These are phyloP conservation scores for Chrysaora quinquecirrha DNA, from an alignment of 30 jellyfish, hydroid and myxozoan genomes.

Conservation along the genomic window DNA sequence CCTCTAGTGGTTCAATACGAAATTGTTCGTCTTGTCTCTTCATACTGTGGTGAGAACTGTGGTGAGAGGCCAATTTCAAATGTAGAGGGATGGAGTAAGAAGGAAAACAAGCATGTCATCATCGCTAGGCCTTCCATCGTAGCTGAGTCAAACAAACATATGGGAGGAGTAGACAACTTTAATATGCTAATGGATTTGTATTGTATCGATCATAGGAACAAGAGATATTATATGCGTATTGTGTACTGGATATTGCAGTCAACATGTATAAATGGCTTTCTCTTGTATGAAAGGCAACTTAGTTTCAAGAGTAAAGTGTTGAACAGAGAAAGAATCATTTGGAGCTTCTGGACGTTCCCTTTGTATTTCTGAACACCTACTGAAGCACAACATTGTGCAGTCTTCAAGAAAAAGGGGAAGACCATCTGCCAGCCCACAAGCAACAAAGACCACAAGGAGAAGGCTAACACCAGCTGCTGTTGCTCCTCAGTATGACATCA, in stretches of 20 bases:
- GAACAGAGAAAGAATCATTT: no score
- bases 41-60: no score
- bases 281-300: not conserved
- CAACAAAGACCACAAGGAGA: no score
- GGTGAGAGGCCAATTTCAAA: constrained; percentile 1
- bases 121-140: not conserved
- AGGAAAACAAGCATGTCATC: not conserved
- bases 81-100: not conserved
- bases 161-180: not conserved
- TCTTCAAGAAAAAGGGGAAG: no score
- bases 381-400: no score
- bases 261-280: not conserved
- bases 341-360: no score
- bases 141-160: not conserved
- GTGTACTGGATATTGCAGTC: not conserved
- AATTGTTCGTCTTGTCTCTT: constrained; percentile 46
- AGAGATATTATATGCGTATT: not conserved
- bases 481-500: no score
- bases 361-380: no score
- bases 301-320: not conserved
- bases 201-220: not conserved
- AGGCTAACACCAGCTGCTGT: no score
- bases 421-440: no score
- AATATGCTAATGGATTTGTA: not conserved
- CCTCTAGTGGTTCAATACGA: constrained; percentile 68